Conservation (phyloP, 2,797 vertebrate genomes). For the Natrix natrix region DNA sequence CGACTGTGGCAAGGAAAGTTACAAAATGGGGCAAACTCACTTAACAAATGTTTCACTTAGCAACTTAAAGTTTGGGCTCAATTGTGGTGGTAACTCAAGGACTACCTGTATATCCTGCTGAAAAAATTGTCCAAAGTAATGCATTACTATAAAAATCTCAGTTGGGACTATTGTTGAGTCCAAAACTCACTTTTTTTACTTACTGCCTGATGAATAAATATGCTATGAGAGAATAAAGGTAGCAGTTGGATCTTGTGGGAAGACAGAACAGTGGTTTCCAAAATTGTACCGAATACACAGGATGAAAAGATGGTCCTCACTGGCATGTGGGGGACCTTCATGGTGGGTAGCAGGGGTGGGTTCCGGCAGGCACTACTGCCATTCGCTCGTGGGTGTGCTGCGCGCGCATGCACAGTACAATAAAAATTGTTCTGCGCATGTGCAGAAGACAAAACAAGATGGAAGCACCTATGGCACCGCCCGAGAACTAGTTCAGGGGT, state of each 20-base stretch:
- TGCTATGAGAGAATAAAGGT: neutral
- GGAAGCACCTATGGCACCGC: no score
- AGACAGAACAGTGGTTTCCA: neutral
- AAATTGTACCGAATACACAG: neutral
- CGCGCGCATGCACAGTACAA: no score
- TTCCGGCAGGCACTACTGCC: no score
- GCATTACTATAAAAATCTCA: neutral
- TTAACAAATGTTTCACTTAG: no score
- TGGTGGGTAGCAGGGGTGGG: neutral
- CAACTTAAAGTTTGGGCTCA: no score
- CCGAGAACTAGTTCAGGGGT: no score
- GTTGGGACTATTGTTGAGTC: neutral
- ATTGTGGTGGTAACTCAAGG: no score
- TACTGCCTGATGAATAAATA: neutral
- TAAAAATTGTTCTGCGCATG: no score
- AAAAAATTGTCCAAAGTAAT: neutral
- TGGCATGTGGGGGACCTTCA: neutral
- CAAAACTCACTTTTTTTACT: neutral
- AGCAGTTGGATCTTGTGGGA: neutral
- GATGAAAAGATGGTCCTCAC: neutral
- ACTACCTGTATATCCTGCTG: neutral
- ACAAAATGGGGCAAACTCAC: no score
- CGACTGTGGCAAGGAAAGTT: no score
- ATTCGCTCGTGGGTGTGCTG: no score
- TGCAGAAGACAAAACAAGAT: no score